Evolutionary conservation across 35 echinoderm and acorn worm species (phyloP).

Genomic region (Hemicentrotus pulcherrimus): DNA sequence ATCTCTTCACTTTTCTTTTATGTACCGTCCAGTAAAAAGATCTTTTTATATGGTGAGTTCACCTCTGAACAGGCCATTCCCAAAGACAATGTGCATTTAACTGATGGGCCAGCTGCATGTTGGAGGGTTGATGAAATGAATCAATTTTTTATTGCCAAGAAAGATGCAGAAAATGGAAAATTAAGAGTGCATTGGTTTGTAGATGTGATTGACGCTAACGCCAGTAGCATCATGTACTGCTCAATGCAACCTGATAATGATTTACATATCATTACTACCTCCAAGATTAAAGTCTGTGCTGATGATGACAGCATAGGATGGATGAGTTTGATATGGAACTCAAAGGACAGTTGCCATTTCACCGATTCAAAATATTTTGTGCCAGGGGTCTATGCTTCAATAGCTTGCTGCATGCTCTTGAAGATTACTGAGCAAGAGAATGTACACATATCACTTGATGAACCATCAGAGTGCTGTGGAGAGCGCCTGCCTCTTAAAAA

Average conservation of each 20-base stretch:
- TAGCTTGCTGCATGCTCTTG: neutral
- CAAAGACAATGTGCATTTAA: neutral
- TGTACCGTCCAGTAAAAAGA: neutral
- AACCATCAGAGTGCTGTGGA: neutral
- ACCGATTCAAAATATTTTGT: neutral
- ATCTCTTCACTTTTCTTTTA: neutral
- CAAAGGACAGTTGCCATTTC: neutral
- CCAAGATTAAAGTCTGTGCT: neutral
- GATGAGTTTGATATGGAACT: neutral
- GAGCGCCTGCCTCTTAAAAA: neutral
- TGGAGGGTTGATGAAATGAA: neutral
- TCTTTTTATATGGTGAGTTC: neutral
- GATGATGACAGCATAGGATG: neutral
- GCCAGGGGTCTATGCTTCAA: slow-evolving; percentile 8
- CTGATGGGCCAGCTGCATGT: neutral
- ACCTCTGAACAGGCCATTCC: neutral
- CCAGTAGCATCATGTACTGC: neutral
- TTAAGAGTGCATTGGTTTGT: neutral
- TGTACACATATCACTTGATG: neutral
- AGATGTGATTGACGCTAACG: neutral
- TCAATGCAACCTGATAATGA: neutral
- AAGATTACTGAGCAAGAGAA: neutral
- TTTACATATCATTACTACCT: neutral
- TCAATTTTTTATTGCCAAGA: neutral
- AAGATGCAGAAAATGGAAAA: neutral